Evolutionary conservation across 2,113 vertebrate species (phyloP).

Genomic region (Stigmatopora nigra): DNA sequence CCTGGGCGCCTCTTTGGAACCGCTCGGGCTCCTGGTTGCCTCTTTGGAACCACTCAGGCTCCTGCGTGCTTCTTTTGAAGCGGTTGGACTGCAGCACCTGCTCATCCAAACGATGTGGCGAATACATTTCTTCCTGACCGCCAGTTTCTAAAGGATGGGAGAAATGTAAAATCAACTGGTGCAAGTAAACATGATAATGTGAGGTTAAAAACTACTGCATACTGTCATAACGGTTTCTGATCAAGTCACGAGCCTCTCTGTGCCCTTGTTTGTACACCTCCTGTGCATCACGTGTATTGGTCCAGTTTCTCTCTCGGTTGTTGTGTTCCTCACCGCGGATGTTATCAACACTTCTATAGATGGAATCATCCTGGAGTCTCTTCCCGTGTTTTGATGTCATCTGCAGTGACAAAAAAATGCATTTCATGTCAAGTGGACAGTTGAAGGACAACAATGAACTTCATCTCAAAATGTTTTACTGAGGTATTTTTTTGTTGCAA

Average conservation of each 20-base stretch:
- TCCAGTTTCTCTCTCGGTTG: conserved; percentile 20
- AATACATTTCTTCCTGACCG: conserved; percentile 6
- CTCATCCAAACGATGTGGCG: background rate
- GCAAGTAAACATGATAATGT: too few species aligned
- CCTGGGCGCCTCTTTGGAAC: too few species aligned
- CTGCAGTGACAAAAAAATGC: background rate
- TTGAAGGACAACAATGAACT: background rate
- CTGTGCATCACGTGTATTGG: background rate
- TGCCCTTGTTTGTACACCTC: conserved; percentile 21
- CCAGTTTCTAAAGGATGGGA: conserved; percentile 36
- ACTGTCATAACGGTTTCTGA: conserved; percentile 45
- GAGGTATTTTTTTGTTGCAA: too few species aligned
- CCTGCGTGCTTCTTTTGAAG: too few species aligned
- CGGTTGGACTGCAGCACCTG: too few species aligned
- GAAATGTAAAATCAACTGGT: background rate
- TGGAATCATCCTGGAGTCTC: conserved; percentile 24
- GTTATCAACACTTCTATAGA: conserved; percentile 31
- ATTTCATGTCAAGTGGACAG: background rate
- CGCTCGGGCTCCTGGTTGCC: too few species aligned
- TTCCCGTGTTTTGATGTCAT: conserved; percentile 20
- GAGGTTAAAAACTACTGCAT: background rate
- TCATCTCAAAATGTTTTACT: background rate
- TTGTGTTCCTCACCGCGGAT: conserved; percentile 13
- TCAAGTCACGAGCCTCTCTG: conserved; percentile 16
- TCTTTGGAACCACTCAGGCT: too few species aligned